Evolutionary conservation across 2,797 vertebrate species (phyloP).

Genomic region (Phoeniculus purpureus): DNA sequence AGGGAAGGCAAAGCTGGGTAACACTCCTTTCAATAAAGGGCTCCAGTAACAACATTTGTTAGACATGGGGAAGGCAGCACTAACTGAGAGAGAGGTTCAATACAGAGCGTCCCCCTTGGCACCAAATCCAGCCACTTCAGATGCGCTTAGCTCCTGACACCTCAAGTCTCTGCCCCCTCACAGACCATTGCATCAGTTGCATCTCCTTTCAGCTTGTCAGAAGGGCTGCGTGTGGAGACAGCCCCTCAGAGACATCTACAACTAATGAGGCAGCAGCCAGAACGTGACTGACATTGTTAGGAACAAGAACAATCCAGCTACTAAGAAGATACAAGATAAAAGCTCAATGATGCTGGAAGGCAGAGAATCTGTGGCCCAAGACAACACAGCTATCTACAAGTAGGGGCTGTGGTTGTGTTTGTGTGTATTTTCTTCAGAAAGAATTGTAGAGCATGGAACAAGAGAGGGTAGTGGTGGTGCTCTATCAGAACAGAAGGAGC

Average conservation of each 20-base stretch:
- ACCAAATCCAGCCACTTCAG: not conserved
- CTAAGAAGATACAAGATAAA: not conserved
- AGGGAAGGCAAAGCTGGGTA: not conserved
- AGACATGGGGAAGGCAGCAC: accelerated
- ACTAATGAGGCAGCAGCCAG: not conserved
- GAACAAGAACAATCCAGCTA: not conserved
- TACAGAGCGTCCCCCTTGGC: not conserved
- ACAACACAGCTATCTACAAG: not conserved
- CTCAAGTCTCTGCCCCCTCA: not conserved
- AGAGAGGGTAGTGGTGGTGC: accelerated
- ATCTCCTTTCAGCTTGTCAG: not conserved
- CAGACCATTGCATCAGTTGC: not conserved
- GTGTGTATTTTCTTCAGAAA: not conserved
- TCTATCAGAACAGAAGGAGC: not conserved
- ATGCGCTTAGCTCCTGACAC: not conserved
- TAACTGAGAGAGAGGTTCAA: not conserved
- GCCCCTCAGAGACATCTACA: not conserved
- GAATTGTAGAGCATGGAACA: not conserved
- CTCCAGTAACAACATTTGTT: not conserved
- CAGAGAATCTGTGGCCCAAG: not conserved
- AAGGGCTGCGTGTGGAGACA: not conserved
- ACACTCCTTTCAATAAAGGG: not conserved
- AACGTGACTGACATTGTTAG: not conserved
- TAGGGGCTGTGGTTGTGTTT: not conserved
- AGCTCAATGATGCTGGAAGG: not conserved